Evolutionary conservation across 1,140 invertebrate genomes (phyloP), one percentile per base, ranked within the genome.

Genomic region (Ips typographus): DNA sequence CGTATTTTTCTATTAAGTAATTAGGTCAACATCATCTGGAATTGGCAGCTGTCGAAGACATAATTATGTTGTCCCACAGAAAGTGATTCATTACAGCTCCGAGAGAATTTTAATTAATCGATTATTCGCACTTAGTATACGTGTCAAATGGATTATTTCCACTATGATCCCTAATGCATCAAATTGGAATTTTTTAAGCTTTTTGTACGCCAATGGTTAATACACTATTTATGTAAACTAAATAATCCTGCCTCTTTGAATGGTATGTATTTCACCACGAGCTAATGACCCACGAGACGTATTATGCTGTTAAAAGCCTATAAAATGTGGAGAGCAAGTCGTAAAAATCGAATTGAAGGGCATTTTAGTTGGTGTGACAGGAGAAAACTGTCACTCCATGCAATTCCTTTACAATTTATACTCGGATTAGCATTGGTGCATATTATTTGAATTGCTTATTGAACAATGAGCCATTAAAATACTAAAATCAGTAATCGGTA

Each of bases 191-290:
- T 38, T 61, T 61, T 61, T 42, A 5, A 44, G 41, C 8, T 38
- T 66, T 7, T 36, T 65, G 58, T 42, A 58, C 64, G 64, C 64
- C 64, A 66, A 66, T 66, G 64, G 37, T 3, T 66, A 66, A 66
- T 66, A 66, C 53, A 66, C 58, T 66, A 66, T 66, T 66, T 66
- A 66, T 66, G 64, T 57, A 66, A 57, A 66, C 53, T 66, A 55
- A 55, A 66, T 66, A 66, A 53, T 66, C 53, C 55, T 58, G 64
- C 64, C 64, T 66, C 40, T 66, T 58, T 58, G 58, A 66, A 66
- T 66, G 53, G 49, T 66, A 43, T 58, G 64, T 57, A 66, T 66
- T 66, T 66, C 41, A 57, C 55, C 63, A 65, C 43, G 52, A 65
- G 63, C 56, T 65, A 65, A 65, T 65, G 63, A 65, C 63, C 63